phyloP scores from a whole-genome alignment of 2,113 vertebrate species.

The Solenodon paradoxus region DNA sequence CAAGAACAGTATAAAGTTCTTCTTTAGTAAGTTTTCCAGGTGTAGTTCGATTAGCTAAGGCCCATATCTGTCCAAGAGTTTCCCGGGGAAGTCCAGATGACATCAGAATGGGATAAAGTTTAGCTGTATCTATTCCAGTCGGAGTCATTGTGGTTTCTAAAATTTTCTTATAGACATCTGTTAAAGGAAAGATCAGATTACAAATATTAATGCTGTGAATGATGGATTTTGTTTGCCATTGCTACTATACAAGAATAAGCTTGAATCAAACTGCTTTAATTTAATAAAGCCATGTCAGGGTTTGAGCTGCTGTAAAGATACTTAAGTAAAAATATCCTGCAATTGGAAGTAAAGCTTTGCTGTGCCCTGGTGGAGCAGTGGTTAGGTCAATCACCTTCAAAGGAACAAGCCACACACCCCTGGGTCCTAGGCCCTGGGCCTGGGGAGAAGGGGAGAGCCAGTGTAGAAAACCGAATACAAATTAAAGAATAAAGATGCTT shows the following conservation, averaged over 20 bases:
- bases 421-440: no score
- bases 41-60: slow-evolving; percentile 95
- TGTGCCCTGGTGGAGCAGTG: no score
- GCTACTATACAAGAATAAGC: slow-evolving; percentile 41
- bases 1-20: slow-evolving; percentile 95
- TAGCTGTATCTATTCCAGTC: slow-evolving; percentile 95
- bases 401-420: no score
- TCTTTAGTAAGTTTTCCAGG: slow-evolving; percentile 98
- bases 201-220: slow-evolving; percentile 39
- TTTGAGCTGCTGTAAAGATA: neutral
- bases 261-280: slow-evolving; percentile 11
- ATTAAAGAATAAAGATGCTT: no score
- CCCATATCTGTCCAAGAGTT: slow-evolving; percentile 98
- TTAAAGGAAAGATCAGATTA: slow-evolving; percentile 61
- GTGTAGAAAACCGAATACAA: no score
- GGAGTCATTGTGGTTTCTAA: slow-evolving; percentile 94
- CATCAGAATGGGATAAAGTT: slow-evolving; percentile 98
- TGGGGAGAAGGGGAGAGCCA: no score
- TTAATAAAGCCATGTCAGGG: neutral
- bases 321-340: neutral
- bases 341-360: slow-evolving; percentile 8
- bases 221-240: neutral
- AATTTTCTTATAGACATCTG: slow-evolving; percentile 97
- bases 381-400: no score
- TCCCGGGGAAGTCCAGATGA: slow-evolving; percentile 97